Evolutionary conservation across 2,888 invertebrate genomes (phyloP), one percentile per base, ranked within the genome.

Genomic region (Urechis unicinctus): DNA sequence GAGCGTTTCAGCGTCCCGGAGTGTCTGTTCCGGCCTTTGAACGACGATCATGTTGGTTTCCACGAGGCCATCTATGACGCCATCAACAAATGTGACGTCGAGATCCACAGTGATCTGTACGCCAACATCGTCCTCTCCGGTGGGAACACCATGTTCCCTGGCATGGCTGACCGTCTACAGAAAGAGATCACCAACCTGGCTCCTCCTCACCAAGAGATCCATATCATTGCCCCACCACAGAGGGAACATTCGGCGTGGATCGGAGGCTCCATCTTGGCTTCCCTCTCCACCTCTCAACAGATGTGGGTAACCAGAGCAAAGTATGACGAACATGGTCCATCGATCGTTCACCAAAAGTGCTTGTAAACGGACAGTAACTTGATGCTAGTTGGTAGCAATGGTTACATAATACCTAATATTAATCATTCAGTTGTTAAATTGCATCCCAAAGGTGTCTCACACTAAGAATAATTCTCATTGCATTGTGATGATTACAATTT

Each of bases 121-220:
- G 65, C 65, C 49, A 74, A 72, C 59, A 73, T 60, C 25, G 61
- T 66, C 17, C 47, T 67, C 13, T 67, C 71, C 13, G 89, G 89
- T 80, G 89, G 89, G 80, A 91, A 91, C 83, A 91, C 91, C 74
- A 91, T 91, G 91, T 92, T 91, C 82, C 91, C 91, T 24, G 47
- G 47, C 9, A 9, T 47, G 22, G 47, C 24, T n/a, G 25, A 26
- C 17, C 47, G 47, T 17, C 24, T 47, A 17, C 17, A 25, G 5
- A 26, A 47, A 25, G 47, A 47, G 6, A 5, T 47, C 28, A 47
- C 47, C 6, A 25, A 25, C 25, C 24, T 47, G 9, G 24, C 5
- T 17, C 24, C 24, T 4, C n/a, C 25, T 22, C n/a, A 21, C 5
- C 5, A 6, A n/a, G n/a, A 47, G 5, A 17, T 47, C 28, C 17